Percentiles rank a stretch among this genome's conserved stretches.
These are phyloP conservation scores for Silurus meridionalis DNA, from an alignment of 2,113 vertebrate species.

Conservation along the genomic window DNA sequence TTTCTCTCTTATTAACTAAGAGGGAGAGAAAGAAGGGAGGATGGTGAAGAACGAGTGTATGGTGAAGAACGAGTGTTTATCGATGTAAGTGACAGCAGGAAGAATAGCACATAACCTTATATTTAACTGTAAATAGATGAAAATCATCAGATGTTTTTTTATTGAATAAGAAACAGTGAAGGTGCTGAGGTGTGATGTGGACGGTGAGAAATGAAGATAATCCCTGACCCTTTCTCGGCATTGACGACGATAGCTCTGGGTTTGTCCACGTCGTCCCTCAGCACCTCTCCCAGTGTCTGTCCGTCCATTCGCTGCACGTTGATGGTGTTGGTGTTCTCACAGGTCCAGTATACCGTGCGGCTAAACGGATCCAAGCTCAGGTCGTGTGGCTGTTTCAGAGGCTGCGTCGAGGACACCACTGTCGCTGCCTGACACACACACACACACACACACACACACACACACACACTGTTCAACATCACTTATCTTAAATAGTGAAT, in stretches of 20 bases:
- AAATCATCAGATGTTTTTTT: no score
- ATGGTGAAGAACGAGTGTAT: no score
- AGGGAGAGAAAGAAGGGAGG: no score
- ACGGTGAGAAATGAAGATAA: no score
- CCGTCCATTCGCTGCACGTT: slow-evolving; percentile 85
- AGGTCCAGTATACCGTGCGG: slow-evolving; percentile 91
- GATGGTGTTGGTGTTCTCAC: slow-evolving; percentile 87
- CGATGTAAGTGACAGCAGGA: no score
- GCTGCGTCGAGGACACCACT: slow-evolving; percentile 76
- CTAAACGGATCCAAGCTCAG: slow-evolving; percentile 90
- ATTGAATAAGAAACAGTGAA: no score
- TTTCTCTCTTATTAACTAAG: no score
- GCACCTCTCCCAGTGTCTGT: slow-evolving; percentile 81
- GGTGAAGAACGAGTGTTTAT: no score
- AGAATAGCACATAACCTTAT: no score
- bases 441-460: slow-evolving; percentile 5
- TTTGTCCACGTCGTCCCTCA: slow-evolving; percentile 83
- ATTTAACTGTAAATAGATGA: no score
- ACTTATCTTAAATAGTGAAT: background rate
- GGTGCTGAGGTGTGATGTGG: no score
- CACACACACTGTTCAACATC: background rate
- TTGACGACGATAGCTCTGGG: slow-evolving; percentile 87
- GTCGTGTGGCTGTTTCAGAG: slow-evolving; percentile 84
- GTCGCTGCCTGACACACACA: slow-evolving; percentile 74
- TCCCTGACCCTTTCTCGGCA: slow-evolving; percentile 84